These are phyloP conservation scores for Plutella xylostella DNA, from an alignment of 2,888 invertebrate genomes.

Conservation along the genomic window DNA sequence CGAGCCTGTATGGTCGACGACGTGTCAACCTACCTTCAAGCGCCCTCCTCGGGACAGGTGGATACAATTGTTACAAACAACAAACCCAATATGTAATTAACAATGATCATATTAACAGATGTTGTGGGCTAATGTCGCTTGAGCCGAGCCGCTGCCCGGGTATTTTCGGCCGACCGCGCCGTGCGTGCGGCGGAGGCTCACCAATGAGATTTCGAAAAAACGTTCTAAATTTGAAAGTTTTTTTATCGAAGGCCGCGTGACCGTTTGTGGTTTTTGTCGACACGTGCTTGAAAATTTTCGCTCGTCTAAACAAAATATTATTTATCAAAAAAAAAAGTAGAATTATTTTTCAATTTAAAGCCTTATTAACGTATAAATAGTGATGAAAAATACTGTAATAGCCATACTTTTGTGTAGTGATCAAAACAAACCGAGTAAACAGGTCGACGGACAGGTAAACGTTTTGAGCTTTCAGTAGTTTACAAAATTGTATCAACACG, in stretches of 20 bases:
- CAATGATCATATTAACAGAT: slow-evolving; percentile 71
- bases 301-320: not conserved
- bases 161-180: slow-evolving; percentile 59
- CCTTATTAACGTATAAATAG: not conserved
- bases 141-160: slow-evolving; percentile 53
- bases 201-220: slow-evolving; percentile 6
- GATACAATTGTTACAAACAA: slow-evolving; percentile 65
- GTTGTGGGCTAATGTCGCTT: slow-evolving; percentile 69
- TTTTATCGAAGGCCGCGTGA: too few species aligned
- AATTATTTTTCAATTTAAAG: not conserved
- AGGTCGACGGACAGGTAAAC: slow-evolving; percentile 39
- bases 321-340: not conserved
- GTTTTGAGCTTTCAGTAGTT: not conserved
- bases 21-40: slow-evolving; percentile 94
- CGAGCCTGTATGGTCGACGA: slow-evolving; percentile 97
- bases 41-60: slow-evolving; percentile 96
- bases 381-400: not conserved
- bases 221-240: too few species aligned
- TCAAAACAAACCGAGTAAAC: slow-evolving; percentile 53
- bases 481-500: not conserved
- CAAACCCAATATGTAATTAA: slow-evolving; percentile 70
- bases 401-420: slow-evolving; percentile 26
- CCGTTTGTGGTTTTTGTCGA: too few species aligned
- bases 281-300: too few species aligned
- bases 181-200: slow-evolving; percentile 31